Conservation (phyloP, 2,797 vertebrate species). For the Botia kubotai region DNA sequence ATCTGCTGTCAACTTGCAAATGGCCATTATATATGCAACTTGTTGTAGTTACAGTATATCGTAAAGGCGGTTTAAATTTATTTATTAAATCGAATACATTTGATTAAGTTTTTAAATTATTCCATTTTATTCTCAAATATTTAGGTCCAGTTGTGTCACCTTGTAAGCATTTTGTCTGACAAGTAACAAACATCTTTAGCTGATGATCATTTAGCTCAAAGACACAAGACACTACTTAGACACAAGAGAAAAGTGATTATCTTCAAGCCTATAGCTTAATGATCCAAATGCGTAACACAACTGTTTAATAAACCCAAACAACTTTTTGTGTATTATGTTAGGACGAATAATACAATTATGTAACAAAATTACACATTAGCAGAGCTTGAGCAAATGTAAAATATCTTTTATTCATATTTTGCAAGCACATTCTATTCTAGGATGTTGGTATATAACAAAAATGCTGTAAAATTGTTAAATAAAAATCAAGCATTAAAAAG, state of each 20-base stretch:
- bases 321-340: background rate
- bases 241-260: too few relatives aligned
- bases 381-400: conserved; percentile 71
- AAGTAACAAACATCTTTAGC: background rate
- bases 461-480: conserved; percentile 47
- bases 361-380: conserved; percentile 47
- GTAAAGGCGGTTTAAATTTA: background rate
- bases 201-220: too few relatives aligned
- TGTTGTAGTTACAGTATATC: background rate
- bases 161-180: background rate
- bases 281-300: background rate
- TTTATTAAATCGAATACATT: background rate
- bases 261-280: background rate
- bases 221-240: too few relatives aligned
- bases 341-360: background rate
- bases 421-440: conserved; percentile 68
- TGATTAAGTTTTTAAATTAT: background rate
- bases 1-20: conserved; percentile 33
- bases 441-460: conserved; percentile 21
- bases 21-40: background rate
- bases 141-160: background rate
- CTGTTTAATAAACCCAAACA: background rate
- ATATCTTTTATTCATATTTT: conserved; percentile 81
- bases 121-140: background rate
- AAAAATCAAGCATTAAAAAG: conserved; percentile 8